A percentile compares a stretch with the other conserved stretches of the same genome.
phyloP scores from a whole-genome alignment of 2,113 vertebrate genomes.

The Hirundichthys speculiger region DNA sequence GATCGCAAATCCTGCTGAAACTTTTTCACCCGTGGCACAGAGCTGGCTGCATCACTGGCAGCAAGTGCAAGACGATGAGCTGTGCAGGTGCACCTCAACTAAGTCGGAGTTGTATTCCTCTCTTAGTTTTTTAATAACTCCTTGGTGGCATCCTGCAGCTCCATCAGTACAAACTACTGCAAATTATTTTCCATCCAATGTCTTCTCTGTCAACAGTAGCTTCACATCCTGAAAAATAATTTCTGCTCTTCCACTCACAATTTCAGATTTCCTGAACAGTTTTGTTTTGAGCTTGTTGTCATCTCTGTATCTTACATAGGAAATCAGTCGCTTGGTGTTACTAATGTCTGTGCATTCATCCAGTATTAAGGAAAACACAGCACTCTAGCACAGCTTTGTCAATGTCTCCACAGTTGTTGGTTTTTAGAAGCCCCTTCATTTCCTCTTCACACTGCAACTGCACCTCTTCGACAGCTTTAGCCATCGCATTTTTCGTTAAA shows the following conservation, averaged over 20 bases:
- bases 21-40: conserved; percentile 4
- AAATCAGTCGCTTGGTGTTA: background rate
- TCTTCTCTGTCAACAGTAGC: background rate
- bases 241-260: background rate
- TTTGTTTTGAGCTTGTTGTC: background rate
- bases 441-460: background rate
- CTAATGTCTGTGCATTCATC: background rate
- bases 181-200: conserved; percentile 3
- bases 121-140: background rate
- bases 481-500: background rate
- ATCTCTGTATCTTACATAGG: background rate
- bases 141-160: conserved; percentile 1
- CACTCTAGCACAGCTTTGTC: background rate
- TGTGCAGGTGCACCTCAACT: background rate
- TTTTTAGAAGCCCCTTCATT: background rate
- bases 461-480: background rate
- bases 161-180: conserved; percentile 5
- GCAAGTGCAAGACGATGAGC: background rate
- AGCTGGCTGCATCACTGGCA: background rate
- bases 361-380: background rate
- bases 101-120: background rate
- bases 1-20: conserved; percentile 3
- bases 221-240: background rate
- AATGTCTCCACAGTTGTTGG: background rate
- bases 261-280: background rate